Conservation (phyloP, 2,113 vertebrate genomes). For the Okapia johnstoni region DNA sequence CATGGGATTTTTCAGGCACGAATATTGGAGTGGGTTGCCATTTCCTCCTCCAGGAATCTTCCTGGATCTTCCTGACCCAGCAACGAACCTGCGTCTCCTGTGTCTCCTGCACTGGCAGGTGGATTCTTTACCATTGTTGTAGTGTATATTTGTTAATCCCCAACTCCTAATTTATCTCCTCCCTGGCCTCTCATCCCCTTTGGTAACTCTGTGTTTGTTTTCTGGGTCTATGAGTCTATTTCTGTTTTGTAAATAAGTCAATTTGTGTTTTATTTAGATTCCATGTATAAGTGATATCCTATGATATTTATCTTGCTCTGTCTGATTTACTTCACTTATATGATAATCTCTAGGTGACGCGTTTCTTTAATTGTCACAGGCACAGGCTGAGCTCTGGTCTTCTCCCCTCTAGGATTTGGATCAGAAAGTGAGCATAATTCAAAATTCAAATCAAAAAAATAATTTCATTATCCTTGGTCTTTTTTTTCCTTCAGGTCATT, state of each 20-base stretch:
- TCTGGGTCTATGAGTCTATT: neutral
- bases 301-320: neutral
- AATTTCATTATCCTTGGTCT: neutral
- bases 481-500: neutral
- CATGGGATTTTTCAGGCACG: neutral
- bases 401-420: neutral
- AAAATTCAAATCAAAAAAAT: conserved; percentile 17
- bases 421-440: neutral
- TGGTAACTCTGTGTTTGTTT: neutral
- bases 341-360: neutral
- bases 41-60: neutral
- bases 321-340: neutral
- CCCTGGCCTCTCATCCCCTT: neutral
- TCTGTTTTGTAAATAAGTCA: neutral
- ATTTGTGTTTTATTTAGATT: neutral
- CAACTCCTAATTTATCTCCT: neutral
- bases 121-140: neutral
- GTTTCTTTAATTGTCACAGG: neutral
- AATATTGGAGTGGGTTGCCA: neutral
- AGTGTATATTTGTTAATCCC: neutral
- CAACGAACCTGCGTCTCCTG: neutral
- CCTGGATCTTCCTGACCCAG: neutral
- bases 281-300: neutral
- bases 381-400: conserved; percentile 26
- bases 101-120: neutral